Base-by-base conservation (phyloP, 53 echinoderm and acorn worm genomes). In the Patiria pectinifera region DNA sequence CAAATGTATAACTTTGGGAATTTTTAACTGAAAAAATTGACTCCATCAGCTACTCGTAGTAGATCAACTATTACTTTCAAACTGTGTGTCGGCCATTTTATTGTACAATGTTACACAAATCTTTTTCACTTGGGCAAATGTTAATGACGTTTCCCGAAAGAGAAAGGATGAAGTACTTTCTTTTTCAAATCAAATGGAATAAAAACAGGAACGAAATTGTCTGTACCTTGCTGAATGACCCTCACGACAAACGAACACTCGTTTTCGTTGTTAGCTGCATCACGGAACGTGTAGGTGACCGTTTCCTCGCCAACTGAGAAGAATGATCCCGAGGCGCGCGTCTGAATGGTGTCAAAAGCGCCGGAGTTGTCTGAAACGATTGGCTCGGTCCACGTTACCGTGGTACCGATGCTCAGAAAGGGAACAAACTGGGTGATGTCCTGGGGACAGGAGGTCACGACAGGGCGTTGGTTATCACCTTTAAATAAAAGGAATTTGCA, bases 311-410 rank as follows among this genome's bases (percentile, higher is more conserved):
- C 97, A 13, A 95, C 92, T 16, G 82, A 4, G 24, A 96, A 96
- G 59, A 84, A 87, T 3, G 92, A 62, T 44, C 92, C 94, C 0
- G 93, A 92, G 61, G 53, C 26, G 44, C 86, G 85, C 43, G 85
- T 85, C 79, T 79, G 89, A 47, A 92, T 89, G 18, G 90, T 75
- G 21, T 86, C 91, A 82, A 95, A 91, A 16, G 82, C 82, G 4
- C 92, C 92, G 47, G 96, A 94, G 60, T 96, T 96, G 78, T 97
- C 97, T 11, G 53, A 82, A 15, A 92, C 95, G 8, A 87, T 79
- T 43, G 97, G 96, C 16, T 84, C 93, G 1, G 95, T 95, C 93
- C 94, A 96, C 21, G 94, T 82, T 23, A 92, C 86, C 6, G 85
- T 45, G 25, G 86, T 78, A 13, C 92, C 92, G 14, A 86, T 11